Conservation (phyloP, 2,113 vertebrate genomes). For the Lepisosteus osseus region DNA sequence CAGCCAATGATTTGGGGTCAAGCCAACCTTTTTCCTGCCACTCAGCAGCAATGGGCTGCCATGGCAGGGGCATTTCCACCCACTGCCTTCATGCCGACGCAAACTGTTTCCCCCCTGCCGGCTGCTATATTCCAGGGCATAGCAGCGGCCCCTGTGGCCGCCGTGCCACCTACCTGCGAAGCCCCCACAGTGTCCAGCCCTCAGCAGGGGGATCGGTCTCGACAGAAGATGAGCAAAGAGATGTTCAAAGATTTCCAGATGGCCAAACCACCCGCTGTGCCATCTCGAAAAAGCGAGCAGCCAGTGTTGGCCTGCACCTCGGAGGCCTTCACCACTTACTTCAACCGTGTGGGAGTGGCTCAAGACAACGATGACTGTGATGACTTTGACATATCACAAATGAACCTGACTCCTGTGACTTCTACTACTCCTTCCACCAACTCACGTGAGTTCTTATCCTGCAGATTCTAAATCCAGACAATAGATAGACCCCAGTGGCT, state of each 20-base stretch:
- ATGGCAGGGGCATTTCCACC: slow-evolving; percentile 92
- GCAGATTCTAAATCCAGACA: not conserved
- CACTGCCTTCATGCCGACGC: slow-evolving; percentile 94
- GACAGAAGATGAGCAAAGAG: slow-evolving; percentile 88
- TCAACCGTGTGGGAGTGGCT: slow-evolving; percentile 92
- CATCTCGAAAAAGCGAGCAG: slow-evolving; percentile 83
- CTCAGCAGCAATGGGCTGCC: slow-evolving; percentile 94
- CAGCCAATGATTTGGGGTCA: slow-evolving; percentile 95
- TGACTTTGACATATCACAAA: slow-evolving; percentile 97
- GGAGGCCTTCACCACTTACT: slow-evolving; percentile 95
- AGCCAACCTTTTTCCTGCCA: slow-evolving; percentile 87
- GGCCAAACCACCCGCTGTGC: slow-evolving; percentile 89
- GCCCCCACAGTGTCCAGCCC: slow-evolving; percentile 83
- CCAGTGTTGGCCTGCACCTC: slow-evolving; percentile 87
- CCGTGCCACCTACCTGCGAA: slow-evolving; percentile 71
- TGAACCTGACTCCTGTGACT: slow-evolving; percentile 97
- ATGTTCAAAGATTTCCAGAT: slow-evolving; percentile 98
- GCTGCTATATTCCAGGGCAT: slow-evolving; percentile 94
- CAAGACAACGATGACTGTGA: slow-evolving; percentile 97
- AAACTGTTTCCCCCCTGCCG: slow-evolving; percentile 91
- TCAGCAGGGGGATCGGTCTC: slow-evolving; percentile 75
- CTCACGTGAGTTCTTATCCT: slow-evolving; percentile 83
- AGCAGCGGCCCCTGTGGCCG: slow-evolving; percentile 72
- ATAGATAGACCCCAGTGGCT: no score
- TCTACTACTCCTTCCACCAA: slow-evolving; percentile 96